phyloP scores from a whole-genome alignment of 2,888 invertebrate species.

The Noctua comes region DNA sequence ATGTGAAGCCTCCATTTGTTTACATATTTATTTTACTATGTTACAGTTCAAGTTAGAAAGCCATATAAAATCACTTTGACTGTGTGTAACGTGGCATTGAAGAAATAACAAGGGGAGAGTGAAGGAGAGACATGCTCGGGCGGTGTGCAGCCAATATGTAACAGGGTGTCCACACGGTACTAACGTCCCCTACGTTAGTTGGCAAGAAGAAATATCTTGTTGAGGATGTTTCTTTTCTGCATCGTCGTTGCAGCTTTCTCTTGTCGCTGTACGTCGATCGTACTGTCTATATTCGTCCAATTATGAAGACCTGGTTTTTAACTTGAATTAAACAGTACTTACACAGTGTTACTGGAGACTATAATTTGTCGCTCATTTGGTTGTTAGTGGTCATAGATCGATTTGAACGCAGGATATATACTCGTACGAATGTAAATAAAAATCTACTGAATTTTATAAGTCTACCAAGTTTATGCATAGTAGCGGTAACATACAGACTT shows the following conservation, averaged over 20 bases:
- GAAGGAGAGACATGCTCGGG: not conserved
- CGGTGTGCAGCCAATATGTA: not conserved
- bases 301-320: not conserved
- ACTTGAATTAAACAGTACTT: not conserved
- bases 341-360: not conserved
- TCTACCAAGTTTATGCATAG: not conserved
- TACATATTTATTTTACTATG: constrained; percentile 42
- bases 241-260: not conserved
- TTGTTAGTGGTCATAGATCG: not conserved
- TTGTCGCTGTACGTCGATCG: not conserved
- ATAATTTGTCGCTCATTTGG: not conserved
- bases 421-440: not conserved
- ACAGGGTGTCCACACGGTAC: not conserved
- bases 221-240: not conserved
- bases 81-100: not conserved
- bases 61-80: not conserved
- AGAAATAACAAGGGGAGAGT: too few species aligned
- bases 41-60: constrained; percentile 44
- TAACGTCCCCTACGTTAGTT: too few species aligned
- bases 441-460: constrained; percentile 1
- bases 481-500: constrained; percentile 25
- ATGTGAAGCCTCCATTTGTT: constrained; percentile 54
- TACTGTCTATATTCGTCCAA: not conserved
- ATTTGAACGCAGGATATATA: not conserved
- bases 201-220: not conserved